phyloP scores from a whole-genome alignment of 2,797 vertebrate genomes.

The Hippopotamyrus pictus region DNA sequence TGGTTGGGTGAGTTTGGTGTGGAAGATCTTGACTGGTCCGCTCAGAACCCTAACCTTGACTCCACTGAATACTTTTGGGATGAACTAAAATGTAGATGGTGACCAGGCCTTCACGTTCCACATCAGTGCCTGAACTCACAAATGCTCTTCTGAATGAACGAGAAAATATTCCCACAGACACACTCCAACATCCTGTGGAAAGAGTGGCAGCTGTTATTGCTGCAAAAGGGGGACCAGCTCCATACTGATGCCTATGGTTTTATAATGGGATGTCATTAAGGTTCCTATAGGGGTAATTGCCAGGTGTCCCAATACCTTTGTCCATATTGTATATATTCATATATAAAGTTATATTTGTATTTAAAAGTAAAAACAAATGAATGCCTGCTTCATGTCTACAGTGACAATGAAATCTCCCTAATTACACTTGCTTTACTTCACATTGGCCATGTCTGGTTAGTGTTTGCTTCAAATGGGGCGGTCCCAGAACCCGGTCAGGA shows the following conservation, averaged over 20 bases:
- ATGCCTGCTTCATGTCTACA: not conserved
- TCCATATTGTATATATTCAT: not conserved
- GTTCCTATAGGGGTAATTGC: not conserved
- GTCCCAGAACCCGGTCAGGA: not conserved
- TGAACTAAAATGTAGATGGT: not conserved
- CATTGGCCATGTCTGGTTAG: not conserved
- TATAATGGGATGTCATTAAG: not conserved
- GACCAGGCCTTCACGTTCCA: not conserved
- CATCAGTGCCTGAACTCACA: not conserved
- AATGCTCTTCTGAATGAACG: not conserved
- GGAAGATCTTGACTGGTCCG: not conserved
- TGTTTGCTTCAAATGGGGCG: not conserved
- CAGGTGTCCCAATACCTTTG: not conserved
- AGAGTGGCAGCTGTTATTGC: not conserved
- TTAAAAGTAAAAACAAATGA: not conserved
- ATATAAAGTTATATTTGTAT: not conserved
- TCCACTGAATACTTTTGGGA: not conserved
- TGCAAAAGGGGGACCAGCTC: not conserved
- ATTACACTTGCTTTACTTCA: not conserved
- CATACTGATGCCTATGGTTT: not conserved
- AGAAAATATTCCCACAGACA: not conserved
- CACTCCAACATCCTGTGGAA: not conserved
- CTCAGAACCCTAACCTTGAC: not conserved
- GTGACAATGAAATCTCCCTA: not conserved
- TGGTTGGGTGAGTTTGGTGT: not conserved